Evolutionary conservation across 2,888 invertebrate genomes (phyloP), one percentile per base, ranked within the genome.

Genomic region (Macaria notata): DNA sequence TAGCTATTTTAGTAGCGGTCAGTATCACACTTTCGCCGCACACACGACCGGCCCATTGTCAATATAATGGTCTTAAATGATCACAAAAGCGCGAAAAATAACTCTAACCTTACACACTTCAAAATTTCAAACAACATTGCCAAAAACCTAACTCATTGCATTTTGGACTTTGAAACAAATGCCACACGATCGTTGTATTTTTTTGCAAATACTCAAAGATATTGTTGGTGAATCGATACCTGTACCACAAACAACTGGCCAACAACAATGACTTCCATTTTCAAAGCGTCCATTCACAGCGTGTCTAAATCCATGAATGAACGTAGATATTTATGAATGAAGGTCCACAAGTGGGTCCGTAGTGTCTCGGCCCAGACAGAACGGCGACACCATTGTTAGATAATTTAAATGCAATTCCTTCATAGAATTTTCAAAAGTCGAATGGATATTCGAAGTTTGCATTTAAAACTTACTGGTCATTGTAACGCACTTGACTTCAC

Each of bases 281-380:
- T 78, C 69, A 66, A 72, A 72, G 72, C 63, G 72, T 70, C 73
- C 81, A 86, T 85, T 83, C 82, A 80, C 68, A 75, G 79, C 79
- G 79, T 80, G 67, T 73, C 79, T 74, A 81, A 80, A 76, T 70
- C 64, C 65, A 70, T 82, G 79, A 83, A 84, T 83, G 83, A 84
- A 83, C 78, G 78, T 78, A 78, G 69, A 70, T 73, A 70, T 73
- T 61, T 66, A 73, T 79, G 78, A 80, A 85, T 83, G 80, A 69
- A 66, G 47, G 49, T 62, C 65, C 65, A 77, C 80, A 81, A 83
- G 83, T 82, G 81, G 68, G 69, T 63, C 81, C 78, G 76, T 73
- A 72, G 79, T 66, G 78, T 63, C 65, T 66, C 50, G 43, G 66
- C 66, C 70, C 78, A 84, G 84, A 84, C 84, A 58, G 54, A 54